A percentile compares a stretch with the other conserved stretches of the same genome.
These are phyloP conservation scores for Pangasius larnaudii DNA, from an alignment of 2,797 vertebrate species.

Conservation along the genomic window DNA sequence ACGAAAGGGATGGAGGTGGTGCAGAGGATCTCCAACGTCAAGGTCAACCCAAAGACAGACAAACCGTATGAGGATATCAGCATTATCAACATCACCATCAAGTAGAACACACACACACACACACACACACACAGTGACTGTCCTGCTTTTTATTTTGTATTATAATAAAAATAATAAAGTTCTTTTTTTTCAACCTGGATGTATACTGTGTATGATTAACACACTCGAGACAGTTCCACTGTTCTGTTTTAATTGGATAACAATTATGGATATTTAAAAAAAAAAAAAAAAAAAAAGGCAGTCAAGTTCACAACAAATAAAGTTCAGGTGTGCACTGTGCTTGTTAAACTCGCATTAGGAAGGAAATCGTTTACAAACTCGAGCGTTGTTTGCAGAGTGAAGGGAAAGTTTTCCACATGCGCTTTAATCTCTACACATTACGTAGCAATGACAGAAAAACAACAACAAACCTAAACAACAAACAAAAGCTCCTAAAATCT, in stretches of 20 bases:
- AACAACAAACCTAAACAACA: too few species aligned
- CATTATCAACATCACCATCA: conserved; percentile 97
- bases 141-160: conserved; percentile 50
- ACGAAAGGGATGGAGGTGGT: conserved; percentile 98
- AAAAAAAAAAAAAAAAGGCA: conserved; percentile 62
- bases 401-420: conserved; percentile 64
- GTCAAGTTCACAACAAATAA: conserved; percentile 70
- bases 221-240: conserved; percentile 27
- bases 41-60: conserved; percentile 98
- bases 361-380: conserved; percentile 58
- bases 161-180: conserved; percentile 39
- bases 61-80: conserved; percentile 98
- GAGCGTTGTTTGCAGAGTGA: conserved; percentile 20
- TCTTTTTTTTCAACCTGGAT: conserved; percentile 49
- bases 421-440: conserved; percentile 71
- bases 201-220: conserved; percentile 31
- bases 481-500: too few species aligned
- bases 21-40: conserved; percentile 95
- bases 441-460: conserved; percentile 61
- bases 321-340: conserved; percentile 66
- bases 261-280: conserved; percentile 70
- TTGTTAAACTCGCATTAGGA: conserved; percentile 59
- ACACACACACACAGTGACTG: not conserved
- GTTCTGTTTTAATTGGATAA: conserved; percentile 75
- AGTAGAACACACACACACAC: conserved; percentile 70